Conservation (phyloP, 2,888 invertebrate species). For the Lamellibrachia satsuma region DNA sequence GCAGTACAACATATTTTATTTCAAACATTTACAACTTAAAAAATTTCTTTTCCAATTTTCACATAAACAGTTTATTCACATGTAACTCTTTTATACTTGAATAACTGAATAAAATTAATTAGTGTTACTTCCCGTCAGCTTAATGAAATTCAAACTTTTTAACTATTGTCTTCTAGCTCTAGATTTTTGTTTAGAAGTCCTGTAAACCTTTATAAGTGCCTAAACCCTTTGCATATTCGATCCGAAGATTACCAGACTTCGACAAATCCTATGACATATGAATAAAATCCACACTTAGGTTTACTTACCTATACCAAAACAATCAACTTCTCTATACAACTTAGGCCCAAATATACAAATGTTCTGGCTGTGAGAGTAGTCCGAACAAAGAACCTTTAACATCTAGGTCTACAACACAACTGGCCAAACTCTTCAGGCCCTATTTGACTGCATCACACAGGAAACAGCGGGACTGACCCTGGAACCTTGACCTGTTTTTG, state of each 20-base stretch:
- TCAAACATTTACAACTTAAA: neutral
- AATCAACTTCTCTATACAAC: neutral
- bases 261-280: neutral
- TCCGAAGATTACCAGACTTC: neutral
- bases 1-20: neutral
- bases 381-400: neutral
- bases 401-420: neutral
- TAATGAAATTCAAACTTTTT: neutral
- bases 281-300: neutral
- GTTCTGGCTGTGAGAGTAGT: neutral
- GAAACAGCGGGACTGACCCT: neutral
- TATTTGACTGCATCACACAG: slow-evolving; percentile 7
- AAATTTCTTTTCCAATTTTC: neutral
- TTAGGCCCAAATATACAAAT: neutral
- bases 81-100: too few relatives aligned
- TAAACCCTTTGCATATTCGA: neutral
- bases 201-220: neutral
- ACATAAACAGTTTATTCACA: neutral
- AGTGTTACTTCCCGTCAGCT: neutral
- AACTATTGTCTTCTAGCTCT: neutral
- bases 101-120: neutral
- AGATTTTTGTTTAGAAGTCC: neutral
- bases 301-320: neutral
- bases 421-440: neutral
- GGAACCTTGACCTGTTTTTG: slow-evolving; percentile 4